Conservation (phyloP, 1,140 invertebrate genomes). For the Diabrotica virgifera region DNA sequence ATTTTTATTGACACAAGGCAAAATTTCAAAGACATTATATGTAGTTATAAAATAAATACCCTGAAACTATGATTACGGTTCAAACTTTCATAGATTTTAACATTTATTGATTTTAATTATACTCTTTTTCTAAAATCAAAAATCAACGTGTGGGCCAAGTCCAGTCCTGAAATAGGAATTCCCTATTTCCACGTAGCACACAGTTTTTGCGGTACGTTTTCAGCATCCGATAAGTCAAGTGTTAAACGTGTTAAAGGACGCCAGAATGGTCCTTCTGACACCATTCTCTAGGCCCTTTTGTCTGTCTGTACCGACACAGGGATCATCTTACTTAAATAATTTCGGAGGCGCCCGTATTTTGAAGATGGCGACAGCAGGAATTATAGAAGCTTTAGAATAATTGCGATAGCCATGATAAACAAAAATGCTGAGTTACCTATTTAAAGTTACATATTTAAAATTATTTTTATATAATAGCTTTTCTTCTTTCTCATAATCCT, state of each 20-base stretch:
- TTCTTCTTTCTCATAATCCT: too few relatives aligned
- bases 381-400: background rate
- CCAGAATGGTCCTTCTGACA: slow-evolving; percentile 18
- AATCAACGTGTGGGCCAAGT: background rate
- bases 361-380: background rate
- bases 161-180: slow-evolving; percentile 5
- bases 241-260: slow-evolving; percentile 30
- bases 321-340: slow-evolving; percentile 19
- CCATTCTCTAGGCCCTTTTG: slow-evolving; percentile 16
- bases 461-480: too few relatives aligned
- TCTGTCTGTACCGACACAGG: slow-evolving; percentile 9
- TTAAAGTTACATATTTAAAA: too few relatives aligned
- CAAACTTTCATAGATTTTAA: too few relatives aligned
- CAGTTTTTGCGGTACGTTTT: slow-evolving; percentile 15
- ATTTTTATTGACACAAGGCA: too few relatives aligned
- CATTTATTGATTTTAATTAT: too few relatives aligned
- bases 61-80: too few relatives aligned
- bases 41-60: too few relatives aligned
- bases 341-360: background rate
- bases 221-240: slow-evolving; percentile 27
- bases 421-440: background rate
- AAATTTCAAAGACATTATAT: too few relatives aligned
- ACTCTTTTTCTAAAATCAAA: background rate
- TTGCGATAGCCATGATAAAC: background rate
- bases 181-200: slow-evolving; percentile 5